A percentile compares a stretch with the other conserved stretches of the same genome.
Conservation (phyloP, 2,113 vertebrate genomes). For the Suricata suricatta region DNA sequence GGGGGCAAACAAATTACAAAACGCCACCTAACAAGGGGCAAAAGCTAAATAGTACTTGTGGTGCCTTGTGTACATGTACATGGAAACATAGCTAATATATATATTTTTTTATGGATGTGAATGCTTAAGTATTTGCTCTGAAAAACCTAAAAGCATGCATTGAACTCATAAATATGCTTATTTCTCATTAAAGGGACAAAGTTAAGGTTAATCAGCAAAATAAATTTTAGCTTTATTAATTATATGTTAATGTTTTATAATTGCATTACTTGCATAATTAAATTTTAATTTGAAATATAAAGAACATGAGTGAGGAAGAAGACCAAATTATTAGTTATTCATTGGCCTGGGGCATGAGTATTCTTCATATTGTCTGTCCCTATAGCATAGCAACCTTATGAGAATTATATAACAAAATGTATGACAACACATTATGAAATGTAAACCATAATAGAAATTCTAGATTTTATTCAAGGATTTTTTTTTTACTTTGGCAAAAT, state of each 20-base stretch:
- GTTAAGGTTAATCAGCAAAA: neutral
- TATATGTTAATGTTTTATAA: neutral
- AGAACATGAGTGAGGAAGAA: neutral
- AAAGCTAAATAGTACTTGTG: neutral
- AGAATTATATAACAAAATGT: neutral
- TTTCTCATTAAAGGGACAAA: neutral
- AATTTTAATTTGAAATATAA: constrained; percentile 52
- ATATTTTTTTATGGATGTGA: neutral
- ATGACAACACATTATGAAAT: constrained; percentile 1
- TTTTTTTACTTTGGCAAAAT: constrained; percentile 10
- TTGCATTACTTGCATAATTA: constrained; percentile 6
- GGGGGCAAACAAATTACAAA: neutral
- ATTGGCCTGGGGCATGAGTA: neutral
- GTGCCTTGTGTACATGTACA: neutral
- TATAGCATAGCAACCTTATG: neutral
- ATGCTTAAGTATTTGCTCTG: neutral
- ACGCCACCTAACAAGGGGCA: neutral
- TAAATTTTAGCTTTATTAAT: constrained; percentile 11
- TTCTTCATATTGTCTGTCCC: neutral
- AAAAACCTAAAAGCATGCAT: neutral
- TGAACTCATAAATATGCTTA: neutral
- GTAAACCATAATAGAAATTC: constrained; percentile 15
- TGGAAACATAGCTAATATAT: neutral
- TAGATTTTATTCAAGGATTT: neutral
- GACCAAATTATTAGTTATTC: neutral